Base-by-base conservation (phyloP, 2,888 invertebrate genomes). In the Sinotaia quadrata region DNA sequence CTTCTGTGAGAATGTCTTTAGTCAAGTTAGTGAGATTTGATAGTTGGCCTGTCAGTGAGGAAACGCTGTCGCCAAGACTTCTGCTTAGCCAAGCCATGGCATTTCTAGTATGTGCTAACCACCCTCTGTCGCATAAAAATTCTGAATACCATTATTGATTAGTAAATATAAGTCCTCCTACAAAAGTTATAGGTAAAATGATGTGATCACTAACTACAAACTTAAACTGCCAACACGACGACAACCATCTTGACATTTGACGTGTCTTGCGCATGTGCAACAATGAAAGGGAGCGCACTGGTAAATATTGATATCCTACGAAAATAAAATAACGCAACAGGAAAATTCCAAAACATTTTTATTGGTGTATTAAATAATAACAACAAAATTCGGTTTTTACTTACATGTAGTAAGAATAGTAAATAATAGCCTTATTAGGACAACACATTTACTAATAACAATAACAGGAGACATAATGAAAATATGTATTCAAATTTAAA, bases 1-100 rank as follows among this genome's bases (percentile, higher is more conserved):
- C 91, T 81, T 95, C 95, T 76, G 94, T 92, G 85, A 96, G 91
- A 80, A 96, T 95, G 89, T 95, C 95, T 87, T 94, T 94, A 70
- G n/a, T n/a, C n/a, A n/a, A n/a, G n/a, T n/a, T n/a, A n/a, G 96
- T 95, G 84, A 96, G 93, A 90, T 91, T 95, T 34, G 87, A 86
- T 83, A 96, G 92, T 90, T 96, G 96, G 78, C 95, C 96, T 88
- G 95, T 95, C 77, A 96, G 79, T 51, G 89, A 88, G n/a, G 89
- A 88, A 66, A 90, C 80, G 33, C 73, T 73, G 60, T 70, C 73
- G 36, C 73, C 73, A 57, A 73, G 51, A 72, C 90, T 89, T 78
- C 89, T 89, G 18, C 89, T 89, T 71, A 90, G 83, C 90, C 90
- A 90, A 65, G 90, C 88, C 89, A 89, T 89, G 73, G 67, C 76